Evolutionary conservation across 2,797 vertebrate species (phyloP), one percentile per base, ranked within the genome.

Genomic region (Falco peregrinus): DNA sequence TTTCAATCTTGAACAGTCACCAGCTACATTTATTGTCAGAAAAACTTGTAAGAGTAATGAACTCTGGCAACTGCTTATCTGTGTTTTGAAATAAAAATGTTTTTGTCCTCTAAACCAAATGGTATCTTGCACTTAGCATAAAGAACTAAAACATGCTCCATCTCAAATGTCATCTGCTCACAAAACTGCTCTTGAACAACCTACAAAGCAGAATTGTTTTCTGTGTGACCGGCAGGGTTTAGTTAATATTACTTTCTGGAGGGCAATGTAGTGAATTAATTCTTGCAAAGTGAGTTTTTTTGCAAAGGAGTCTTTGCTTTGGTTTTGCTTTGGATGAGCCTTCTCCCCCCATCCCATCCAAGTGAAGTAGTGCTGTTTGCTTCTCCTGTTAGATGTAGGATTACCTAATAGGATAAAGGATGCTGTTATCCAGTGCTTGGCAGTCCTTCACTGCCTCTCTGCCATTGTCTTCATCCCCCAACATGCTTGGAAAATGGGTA

Each of bases 51-150:
- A 70, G 48, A 86, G 61, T 79, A 93, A 70, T 48, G 79, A 94
- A 70, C 48, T 77, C 90, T 85, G 64, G 87, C 74, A 89, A 67
- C 48, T 77, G 39, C 56, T 80, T 92, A 51, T 76, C 81, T 90
- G 25, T 39, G 71, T 84, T 71, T 60, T 80, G 90, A 86, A 94
- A 91, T 57, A 86, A 93, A 88, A 87, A 84, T 60, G 26, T 10
- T 25, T 94, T 92, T 89, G 67, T 80, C 33, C 59, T 89, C 84
- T 51, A 74, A 92, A 71, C 39, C 20, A 77, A 83, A 61, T 63
- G 25, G 21, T 92, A 76, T 20, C 74, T 83, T 85, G 31, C 45
- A 67, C 57, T 90, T 89, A 60, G 31, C 20, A 43, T 86, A 68
- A 74, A 90, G 26, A 93, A 48, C 63, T 85, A 51, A 92, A 87